Evolutionary conservation across 23 tunicate genomes (phyloP).

Genomic region (Ascidia mentula): DNA sequence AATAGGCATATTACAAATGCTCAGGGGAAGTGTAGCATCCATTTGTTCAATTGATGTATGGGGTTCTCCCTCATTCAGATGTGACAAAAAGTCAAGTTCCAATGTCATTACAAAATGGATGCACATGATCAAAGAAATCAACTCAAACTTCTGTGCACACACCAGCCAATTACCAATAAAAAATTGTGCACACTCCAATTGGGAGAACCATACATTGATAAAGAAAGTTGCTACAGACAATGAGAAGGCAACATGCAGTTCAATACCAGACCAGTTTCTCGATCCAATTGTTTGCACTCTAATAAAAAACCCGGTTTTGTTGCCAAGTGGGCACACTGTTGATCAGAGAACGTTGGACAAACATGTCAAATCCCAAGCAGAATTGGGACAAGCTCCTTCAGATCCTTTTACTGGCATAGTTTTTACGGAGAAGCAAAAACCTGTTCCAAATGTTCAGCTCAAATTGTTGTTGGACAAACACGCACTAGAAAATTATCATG

Average conservation of each 20-base stretch:
- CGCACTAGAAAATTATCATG: not conserved
- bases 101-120: conserved; percentile 13
- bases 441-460: conserved; percentile 46
- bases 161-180: not conserved
- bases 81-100: conserved; percentile 12
- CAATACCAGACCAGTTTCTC: conserved; percentile 33
- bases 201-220: not conserved
- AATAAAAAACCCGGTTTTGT: conserved; percentile 63
- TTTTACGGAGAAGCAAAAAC: conserved; percentile 54
- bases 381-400: conserved; percentile 53
- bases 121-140: not conserved
- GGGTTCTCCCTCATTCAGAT: conserved; percentile 41
- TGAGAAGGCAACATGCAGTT: not conserved
- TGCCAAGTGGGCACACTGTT: conserved; percentile 79
- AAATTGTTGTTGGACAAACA: conserved; percentile 55
- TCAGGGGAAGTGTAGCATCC: conserved; percentile 76
- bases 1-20: conserved; percentile 50
- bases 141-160: no score
- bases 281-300: conserved; percentile 52
- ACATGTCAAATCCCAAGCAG: conserved; percentile 57
- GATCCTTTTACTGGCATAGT: conserved; percentile 90
- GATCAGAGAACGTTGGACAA: conserved; percentile 75
- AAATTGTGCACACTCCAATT: not conserved
- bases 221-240: not conserved
- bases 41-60: conserved; percentile 28